A percentile compares a stretch with the other conserved stretches of the same genome.
phyloP scores from a whole-genome alignment of 2,797 vertebrate species.

The Petrocephalus sullivani region DNA sequence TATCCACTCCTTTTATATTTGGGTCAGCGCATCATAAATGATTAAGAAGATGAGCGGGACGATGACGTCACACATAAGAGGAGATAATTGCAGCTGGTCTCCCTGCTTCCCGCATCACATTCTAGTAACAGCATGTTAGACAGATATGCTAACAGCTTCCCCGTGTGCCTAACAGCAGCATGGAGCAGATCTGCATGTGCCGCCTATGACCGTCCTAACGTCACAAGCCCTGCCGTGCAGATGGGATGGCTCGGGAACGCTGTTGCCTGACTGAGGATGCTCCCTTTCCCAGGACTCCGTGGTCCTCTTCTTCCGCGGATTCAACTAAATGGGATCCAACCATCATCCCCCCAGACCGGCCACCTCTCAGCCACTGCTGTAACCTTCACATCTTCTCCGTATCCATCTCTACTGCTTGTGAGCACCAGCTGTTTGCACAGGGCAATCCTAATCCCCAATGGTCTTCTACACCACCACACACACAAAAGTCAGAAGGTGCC shows the following conservation, averaged over 20 bases:
- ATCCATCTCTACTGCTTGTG: neutral
- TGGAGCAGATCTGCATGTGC: neutral
- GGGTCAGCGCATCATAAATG: neutral
- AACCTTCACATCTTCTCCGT: conserved; percentile 9
- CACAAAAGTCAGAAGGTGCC: neutral
- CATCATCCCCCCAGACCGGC: conserved; percentile 21
- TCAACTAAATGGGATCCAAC: conserved; percentile 60
- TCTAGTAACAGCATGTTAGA: neutral
- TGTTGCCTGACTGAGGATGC: conserved; percentile 36
- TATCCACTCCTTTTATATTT: neutral
- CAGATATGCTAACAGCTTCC: neutral
- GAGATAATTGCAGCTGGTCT: neutral
- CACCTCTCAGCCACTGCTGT: conserved; percentile 13
- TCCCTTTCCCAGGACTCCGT: conserved; percentile 61
- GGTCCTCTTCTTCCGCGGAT: conserved; percentile 72
- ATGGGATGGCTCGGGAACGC: neutral
- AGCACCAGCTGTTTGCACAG: neutral
- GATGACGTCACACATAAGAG: neutral
- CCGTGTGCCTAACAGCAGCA: neutral
- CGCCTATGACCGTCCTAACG: neutral
- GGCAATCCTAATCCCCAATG: neutral
- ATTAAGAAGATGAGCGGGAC: neutral
- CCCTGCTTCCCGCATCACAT: neutral
- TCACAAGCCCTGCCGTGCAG: neutral
- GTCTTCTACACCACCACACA: neutral